Evolutionary conservation across 2,888 invertebrate genomes (phyloP).

Genomic region (Synergus itoensis): DNA sequence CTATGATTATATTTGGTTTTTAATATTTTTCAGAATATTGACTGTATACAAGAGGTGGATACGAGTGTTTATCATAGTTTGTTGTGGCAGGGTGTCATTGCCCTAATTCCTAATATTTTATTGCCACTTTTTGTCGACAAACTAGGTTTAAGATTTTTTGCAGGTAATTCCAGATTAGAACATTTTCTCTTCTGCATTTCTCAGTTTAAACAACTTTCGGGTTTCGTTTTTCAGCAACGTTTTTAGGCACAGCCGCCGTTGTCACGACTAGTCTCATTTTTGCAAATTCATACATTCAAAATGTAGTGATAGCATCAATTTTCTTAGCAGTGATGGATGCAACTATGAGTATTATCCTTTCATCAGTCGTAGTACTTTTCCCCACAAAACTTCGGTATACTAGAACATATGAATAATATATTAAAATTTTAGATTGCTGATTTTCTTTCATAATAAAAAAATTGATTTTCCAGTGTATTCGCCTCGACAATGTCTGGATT

Average conservation of each 20-base stretch:
- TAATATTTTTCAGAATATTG: slow-evolving; percentile 69
- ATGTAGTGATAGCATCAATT: slow-evolving; percentile 85
- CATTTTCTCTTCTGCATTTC: too few relatives aligned
- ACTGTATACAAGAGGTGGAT: slow-evolving; percentile 83
- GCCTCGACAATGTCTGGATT: slow-evolving; percentile 87
- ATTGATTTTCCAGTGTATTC: slow-evolving; percentile 83
- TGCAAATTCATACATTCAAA: slow-evolving; percentile 84
- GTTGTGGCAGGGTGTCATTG: slow-evolving; percentile 87
- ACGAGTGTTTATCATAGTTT: slow-evolving; percentile 86
- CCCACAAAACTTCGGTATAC: slow-evolving; percentile 88
- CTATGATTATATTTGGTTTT: too few relatives aligned
- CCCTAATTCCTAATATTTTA: slow-evolving; percentile 88
- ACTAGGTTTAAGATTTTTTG: slow-evolving; percentile 79
- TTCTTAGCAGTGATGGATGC: slow-evolving; percentile 88
- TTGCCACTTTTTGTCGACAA: slow-evolving; percentile 88
- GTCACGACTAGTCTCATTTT: slow-evolving; percentile 86
- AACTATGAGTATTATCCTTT: slow-evolving; percentile 87
- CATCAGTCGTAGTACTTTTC: slow-evolving; percentile 87
- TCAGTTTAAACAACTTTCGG: too few relatives aligned
- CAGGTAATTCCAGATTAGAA: background rate
- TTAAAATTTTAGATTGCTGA: background rate
- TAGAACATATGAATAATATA: background rate
- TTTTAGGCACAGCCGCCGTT: slow-evolving; percentile 83
- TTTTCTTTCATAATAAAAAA: background rate
- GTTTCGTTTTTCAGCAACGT: background rate